Evolutionary conservation across 2,888 invertebrate genomes (phyloP), one percentile per base, ranked within the genome.

Genomic region (Tribolium freemani): DNA sequence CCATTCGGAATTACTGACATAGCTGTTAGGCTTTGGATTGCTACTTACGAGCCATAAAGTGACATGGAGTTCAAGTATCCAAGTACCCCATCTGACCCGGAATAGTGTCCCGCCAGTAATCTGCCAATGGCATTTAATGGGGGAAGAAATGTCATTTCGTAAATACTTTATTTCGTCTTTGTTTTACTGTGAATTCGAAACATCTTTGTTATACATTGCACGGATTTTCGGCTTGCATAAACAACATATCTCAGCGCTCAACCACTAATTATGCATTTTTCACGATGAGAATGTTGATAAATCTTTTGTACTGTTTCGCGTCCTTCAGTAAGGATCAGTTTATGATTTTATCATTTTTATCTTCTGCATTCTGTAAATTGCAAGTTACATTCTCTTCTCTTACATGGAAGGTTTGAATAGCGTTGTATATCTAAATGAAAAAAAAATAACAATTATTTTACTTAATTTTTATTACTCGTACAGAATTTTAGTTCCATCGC

Each of bases 31-130:
- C 44, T 44, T 31, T 56, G 11, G 46, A 31, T 45, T 10, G 45
- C 10, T 45, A 8, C 16, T 50, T 31, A 63, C 66, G 50, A 51
- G 72, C 77, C 78, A 79, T 71, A 4, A 71, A 77, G 76, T 79
- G 80, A 80, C 80, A 75, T 76, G 74, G 76, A 76, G 77, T 79
- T 77, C 16, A 80, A 76, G 79, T 77, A 79, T 79, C 78, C 71
- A 69, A 53, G 11, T 60, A 30, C 20, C 48, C 56, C 8, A 30
- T 48, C 54, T 70, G 77, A 77, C 78, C 79, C 74, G 4, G 60
- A 45, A 66, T 64, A 64, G 70, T 75, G 50, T 72, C 64, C 56
- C 38, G 73, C 70, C 69, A 71, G 75, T 76, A 78, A 80, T 79
- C 76, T 78, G 78, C 77, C 76, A 74, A 63, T 51, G 71, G 76